Evolutionary conservation across 2,888 invertebrate species (phyloP).

Genomic region (Melanotus villosus): DNA sequence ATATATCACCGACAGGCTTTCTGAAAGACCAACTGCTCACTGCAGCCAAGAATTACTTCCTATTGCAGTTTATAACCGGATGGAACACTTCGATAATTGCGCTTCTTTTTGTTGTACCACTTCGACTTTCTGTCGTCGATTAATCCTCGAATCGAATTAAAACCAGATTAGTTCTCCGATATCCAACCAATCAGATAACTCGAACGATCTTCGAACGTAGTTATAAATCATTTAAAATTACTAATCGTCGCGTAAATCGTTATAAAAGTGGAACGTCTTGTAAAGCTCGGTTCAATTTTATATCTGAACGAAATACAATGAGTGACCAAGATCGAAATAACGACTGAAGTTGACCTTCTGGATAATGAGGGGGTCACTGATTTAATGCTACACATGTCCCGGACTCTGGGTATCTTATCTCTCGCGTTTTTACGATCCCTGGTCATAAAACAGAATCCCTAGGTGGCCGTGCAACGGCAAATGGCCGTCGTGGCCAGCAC

Average conservation of each 20-base stretch:
- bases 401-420: slow-evolving; percentile 49
- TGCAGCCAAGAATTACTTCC: slow-evolving; percentile 25
- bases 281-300: neutral
- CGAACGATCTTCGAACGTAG: no score
- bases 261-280: neutral
- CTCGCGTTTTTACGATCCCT: slow-evolving; percentile 47
- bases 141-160: neutral
- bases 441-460: slow-evolving; percentile 49
- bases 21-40: slow-evolving; percentile 32
- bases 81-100: slow-evolving; percentile 24
- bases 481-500: slow-evolving; percentile 44
- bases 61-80: slow-evolving; percentile 23
- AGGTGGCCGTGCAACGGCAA: slow-evolving; percentile 40
- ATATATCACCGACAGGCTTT: slow-evolving; percentile 52
- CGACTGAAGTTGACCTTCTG: slow-evolving; percentile 32
- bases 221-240: no score
- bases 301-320: slow-evolving; percentile 6
- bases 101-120: neutral
- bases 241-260: neutral
- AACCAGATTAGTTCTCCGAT: neutral
- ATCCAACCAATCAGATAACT: neutral
- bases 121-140: neutral
- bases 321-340: slow-evolving; percentile 22
- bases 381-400: slow-evolving; percentile 51
- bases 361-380: slow-evolving; percentile 50